Conservation (phyloP, 2,797 vertebrate species). For the Okamejei kenojei region DNA sequence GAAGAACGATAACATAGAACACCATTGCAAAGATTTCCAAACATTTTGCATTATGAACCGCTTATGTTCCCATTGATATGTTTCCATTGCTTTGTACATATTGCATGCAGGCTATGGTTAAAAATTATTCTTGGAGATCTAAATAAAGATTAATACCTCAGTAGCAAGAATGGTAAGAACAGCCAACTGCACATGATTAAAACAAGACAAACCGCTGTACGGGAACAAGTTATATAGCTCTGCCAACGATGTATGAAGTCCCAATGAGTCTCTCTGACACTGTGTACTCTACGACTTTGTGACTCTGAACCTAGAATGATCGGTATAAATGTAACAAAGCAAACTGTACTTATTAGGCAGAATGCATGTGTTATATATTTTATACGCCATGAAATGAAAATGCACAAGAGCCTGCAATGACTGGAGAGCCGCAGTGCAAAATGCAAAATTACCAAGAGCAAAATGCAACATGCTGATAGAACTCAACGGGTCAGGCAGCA, state of each 20-base stretch:
- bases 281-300: background rate
- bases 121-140: background rate
- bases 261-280: background rate
- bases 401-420: too few relatives aligned
- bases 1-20: background rate
- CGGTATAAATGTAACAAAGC: background rate
- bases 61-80: background rate
- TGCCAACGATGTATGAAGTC: background rate
- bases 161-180: background rate
- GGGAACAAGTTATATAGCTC: background rate
- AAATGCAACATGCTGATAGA: too few relatives aligned
- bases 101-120: background rate
- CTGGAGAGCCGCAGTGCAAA: too few relatives aligned
- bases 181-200: background rate
- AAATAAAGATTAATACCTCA: background rate
- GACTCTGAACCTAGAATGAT: background rate
- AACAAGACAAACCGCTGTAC: background rate
- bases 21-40: slow-evolving; percentile 3
- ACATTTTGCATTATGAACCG: background rate
- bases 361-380: background rate
- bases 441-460: too few relatives aligned
- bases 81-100: background rate
- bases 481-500: too few relatives aligned
- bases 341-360: background rate
- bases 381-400: background rate